These are phyloP conservation scores for Actenoides lindsayi DNA, from an alignment of 2,113 vertebrate genomes.

Conservation along the genomic window DNA sequence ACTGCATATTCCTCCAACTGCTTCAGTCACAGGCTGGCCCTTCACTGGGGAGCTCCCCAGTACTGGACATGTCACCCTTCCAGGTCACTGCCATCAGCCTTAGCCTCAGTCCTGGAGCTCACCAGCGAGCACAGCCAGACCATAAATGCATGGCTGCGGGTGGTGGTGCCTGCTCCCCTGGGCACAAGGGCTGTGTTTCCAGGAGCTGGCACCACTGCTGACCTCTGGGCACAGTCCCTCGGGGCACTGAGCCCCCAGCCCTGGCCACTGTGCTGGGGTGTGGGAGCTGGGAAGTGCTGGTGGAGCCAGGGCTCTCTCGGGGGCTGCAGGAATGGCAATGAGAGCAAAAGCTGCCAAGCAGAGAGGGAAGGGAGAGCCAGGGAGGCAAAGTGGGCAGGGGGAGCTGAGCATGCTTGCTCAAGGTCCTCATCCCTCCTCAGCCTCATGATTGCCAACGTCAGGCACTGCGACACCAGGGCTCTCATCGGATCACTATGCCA, in stretches of 20 bases:
- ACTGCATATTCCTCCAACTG: not conserved
- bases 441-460: too few species aligned
- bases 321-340: not conserved
- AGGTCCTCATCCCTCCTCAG: not conserved
- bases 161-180: not conserved
- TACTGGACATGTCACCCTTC: not conserved
- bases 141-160: not conserved
- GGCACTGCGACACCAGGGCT: not conserved
- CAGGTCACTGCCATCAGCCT: not conserved
- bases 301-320: not conserved
- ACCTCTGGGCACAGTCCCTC: not conserved
- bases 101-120: not conserved
- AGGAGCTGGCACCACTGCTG: not conserved
- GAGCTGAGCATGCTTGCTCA: fast-evolving
- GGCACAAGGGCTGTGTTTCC: not conserved
- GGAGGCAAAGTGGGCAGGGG: not conserved
- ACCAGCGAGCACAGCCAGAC: not conserved
- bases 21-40: not conserved
- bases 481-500: not conserved
- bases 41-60: not conserved
- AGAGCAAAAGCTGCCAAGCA: too few species aligned
- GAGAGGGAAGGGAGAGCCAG: too few species aligned
- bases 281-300: not conserved
- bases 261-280: not conserved
- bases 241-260: too few species aligned